Evolutionary conservation across 2,797 vertebrate genomes (phyloP).

Genomic region (Labroides dimidiatus): DNA sequence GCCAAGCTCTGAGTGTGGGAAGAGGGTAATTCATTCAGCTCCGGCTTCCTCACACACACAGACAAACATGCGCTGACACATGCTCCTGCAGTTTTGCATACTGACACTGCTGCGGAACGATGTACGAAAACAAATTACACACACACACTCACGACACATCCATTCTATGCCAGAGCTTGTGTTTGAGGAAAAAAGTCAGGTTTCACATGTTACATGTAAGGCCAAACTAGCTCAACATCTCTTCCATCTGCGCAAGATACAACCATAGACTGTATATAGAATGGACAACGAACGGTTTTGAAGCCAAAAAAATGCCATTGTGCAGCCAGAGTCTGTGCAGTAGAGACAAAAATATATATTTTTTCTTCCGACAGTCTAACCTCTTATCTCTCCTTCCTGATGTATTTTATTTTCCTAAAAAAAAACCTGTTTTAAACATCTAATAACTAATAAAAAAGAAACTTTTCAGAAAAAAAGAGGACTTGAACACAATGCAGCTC

Average conservation of each 20-base stretch:
- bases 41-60: slow-evolving; percentile 26
- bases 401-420: too few relatives aligned
- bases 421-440: too few relatives aligned
- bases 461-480: too few relatives aligned
- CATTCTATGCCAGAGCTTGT: not conserved
- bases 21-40: slow-evolving; percentile 61
- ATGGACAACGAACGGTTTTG: too few relatives aligned
- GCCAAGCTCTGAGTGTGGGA: slow-evolving; percentile 57
- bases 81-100: slow-evolving; percentile 23
- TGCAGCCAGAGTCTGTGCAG: too few relatives aligned
- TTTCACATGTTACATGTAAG: slow-evolving; percentile 32
- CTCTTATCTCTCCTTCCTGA: too few relatives aligned
- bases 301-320: too few relatives aligned
- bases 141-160: slow-evolving; percentile 1
- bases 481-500: too few relatives aligned
- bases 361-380: too few relatives aligned
- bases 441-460: too few relatives aligned
- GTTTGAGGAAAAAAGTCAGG: slow-evolving; percentile 5
- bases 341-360: too few relatives aligned
- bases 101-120: slow-evolving; percentile 31
- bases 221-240: slow-evolving; percentile 34
- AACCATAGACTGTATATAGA: too few relatives aligned
- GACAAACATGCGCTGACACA: slow-evolving; percentile 9
- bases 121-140: slow-evolving; percentile 7
- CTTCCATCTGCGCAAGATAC: slow-evolving; percentile 42